Evolutionary conservation across 2,113 vertebrate genomes (phyloP).

Genomic region (Myiagra hebetior): DNA sequence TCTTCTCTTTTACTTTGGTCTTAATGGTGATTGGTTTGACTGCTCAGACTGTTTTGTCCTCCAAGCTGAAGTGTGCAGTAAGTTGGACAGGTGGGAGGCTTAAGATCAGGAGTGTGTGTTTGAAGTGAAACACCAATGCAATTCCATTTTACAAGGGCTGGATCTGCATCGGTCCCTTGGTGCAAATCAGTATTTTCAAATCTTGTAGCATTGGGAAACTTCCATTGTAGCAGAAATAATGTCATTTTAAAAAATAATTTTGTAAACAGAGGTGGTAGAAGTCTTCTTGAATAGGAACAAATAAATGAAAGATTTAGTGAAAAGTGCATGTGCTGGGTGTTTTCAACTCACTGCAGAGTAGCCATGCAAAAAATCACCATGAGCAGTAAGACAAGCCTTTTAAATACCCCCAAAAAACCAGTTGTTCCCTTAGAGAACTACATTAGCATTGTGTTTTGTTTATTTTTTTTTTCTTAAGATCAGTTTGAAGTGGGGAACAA

Average conservation of each 20-base stretch:
- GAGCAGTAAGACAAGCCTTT: background rate
- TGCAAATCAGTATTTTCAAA: background rate
- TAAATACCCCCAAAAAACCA: background rate
- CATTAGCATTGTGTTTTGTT: background rate
- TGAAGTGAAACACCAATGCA: background rate
- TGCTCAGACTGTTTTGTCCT: background rate
- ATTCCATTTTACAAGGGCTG: background rate
- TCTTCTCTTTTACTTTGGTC: background rate
- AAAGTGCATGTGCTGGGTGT: background rate
- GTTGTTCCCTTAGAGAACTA: background rate
- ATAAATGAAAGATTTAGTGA: background rate
- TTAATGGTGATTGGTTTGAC: background rate
- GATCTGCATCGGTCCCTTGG: background rate
- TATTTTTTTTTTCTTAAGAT: background rate
- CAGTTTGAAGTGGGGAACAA: background rate
- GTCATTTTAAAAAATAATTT: background rate
- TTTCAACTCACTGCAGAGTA: background rate
- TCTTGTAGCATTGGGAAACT: background rate
- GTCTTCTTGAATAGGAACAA: background rate
- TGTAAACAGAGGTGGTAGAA: background rate
- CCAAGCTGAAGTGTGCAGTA: background rate
- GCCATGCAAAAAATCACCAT: background rate
- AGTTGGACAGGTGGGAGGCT: background rate
- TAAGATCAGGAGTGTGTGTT: background rate
- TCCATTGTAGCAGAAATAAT: background rate